A percentile compares a stretch with the other conserved stretches of the same genome.
These are phyloP conservation scores for Hemichromis elongatus DNA, from an alignment of 2,113 vertebrate genomes.

Conservation along the genomic window DNA sequence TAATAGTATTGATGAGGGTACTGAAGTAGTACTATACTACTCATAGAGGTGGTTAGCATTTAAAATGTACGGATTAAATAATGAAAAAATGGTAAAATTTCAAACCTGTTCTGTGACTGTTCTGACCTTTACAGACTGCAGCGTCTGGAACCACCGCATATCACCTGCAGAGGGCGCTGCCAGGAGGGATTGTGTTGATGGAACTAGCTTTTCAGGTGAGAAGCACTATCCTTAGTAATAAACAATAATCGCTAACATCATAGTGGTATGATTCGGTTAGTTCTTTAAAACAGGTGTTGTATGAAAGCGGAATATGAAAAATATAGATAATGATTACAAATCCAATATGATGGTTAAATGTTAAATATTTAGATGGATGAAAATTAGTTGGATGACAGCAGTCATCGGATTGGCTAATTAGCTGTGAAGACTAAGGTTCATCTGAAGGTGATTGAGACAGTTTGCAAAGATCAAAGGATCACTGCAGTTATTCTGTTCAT, in stretches of 20 bases:
- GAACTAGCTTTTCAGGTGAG: slow-evolving; percentile 94
- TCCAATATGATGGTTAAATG: background rate
- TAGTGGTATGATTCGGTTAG: background rate
- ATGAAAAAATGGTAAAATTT: background rate
- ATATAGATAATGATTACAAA: background rate
- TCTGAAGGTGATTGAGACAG: background rate
- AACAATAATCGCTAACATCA: background rate
- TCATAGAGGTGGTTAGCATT: background rate
- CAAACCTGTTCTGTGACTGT: background rate
- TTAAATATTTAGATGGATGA: background rate
- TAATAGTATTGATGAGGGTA: background rate
- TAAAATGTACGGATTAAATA: background rate
- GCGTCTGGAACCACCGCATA: slow-evolving; percentile 76
- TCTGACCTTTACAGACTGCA: slow-evolving; percentile 70
- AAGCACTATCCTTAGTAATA: background rate
- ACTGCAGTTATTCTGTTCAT: background rate
- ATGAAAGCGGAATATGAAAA: background rate
- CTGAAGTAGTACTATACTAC: background rate
- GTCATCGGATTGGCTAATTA: background rate
- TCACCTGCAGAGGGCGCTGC: slow-evolving; percentile 93
- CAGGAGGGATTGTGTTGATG: slow-evolving; percentile 94
- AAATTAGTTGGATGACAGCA: background rate
- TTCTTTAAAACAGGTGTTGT: accelerated
- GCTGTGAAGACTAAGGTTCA: background rate
- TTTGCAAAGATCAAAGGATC: background rate